Conservation (phyloP, 1,140 invertebrate species). For the Aphis craccivora region DNA sequence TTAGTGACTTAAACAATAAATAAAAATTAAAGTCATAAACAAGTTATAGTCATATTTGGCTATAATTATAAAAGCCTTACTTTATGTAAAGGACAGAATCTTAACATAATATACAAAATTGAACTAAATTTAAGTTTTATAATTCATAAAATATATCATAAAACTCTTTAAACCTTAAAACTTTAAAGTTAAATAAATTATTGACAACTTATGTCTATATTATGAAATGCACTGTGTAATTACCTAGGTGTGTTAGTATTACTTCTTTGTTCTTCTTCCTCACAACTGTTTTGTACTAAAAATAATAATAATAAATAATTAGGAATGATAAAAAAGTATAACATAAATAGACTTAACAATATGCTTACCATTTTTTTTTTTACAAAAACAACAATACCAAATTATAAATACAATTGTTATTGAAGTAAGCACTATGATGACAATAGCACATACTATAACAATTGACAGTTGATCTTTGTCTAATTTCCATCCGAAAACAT, state of each 20-base stretch:
- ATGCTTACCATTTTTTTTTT: slow-evolving; percentile 40
- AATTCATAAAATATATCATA: background rate
- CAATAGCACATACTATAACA: slow-evolving; percentile 36
- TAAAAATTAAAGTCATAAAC: background rate
- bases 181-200: background rate
- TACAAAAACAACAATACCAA: slow-evolving; percentile 56
- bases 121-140: background rate
- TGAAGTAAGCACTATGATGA: slow-evolving; percentile 43
- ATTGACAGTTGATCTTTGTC: slow-evolving; percentile 47
- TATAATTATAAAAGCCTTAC: background rate
- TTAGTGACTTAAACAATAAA: background rate
- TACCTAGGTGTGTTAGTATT: slow-evolving; percentile 31
- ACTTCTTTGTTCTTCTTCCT: slow-evolving; percentile 42
- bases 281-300: slow-evolving; percentile 9
- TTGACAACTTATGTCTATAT: background rate
- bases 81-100: background rate
- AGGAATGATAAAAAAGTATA: background rate
- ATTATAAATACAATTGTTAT: slow-evolving; percentile 40
- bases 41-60: background rate
- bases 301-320: background rate
- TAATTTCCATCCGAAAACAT: slow-evolving; percentile 36
- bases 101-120: background rate
- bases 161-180: background rate
- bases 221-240: background rate
- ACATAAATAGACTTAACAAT: background rate